Conservation (phyloP, 2,113 vertebrate species). For the Reinhardtius hippoglossoides region DNA sequence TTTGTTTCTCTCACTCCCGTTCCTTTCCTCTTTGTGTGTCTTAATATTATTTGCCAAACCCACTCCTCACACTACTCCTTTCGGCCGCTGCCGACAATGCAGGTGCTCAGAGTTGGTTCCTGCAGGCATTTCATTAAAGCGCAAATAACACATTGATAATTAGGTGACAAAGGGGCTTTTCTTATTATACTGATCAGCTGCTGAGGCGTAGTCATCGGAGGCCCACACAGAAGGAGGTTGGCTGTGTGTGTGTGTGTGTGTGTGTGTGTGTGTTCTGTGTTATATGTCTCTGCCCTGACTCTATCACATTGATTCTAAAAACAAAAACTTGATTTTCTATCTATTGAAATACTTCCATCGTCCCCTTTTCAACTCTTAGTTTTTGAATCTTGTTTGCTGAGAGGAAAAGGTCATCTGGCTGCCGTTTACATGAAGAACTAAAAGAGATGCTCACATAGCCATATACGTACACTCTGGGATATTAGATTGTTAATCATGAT, state of each 20-base stretch:
- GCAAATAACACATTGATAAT: slow-evolving; percentile 85
- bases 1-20: not conserved
- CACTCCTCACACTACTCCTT: slow-evolving; percentile 46
- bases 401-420: slow-evolving; percentile 16
- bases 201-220: slow-evolving; percentile 69
- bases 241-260: not conserved
- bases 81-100: slow-evolving; percentile 44
- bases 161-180: slow-evolving; percentile 77
- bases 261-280: not conserved
- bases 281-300: not conserved
- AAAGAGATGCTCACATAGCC: slow-evolving; percentile 14
- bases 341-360: not conserved
- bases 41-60: slow-evolving; percentile 61
- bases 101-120: slow-evolving; percentile 62
- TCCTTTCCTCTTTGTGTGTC: slow-evolving; percentile 29
- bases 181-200: slow-evolving; percentile 81
- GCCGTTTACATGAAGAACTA: slow-evolving; percentile 7
- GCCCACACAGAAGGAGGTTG: slow-evolving; percentile 52
- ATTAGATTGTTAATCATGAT: slow-evolving; percentile 39
- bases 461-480: slow-evolving; percentile 12
- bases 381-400: slow-evolving; percentile 23
- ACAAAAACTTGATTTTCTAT: not conserved
- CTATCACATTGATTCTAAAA: slow-evolving; percentile 16
- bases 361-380: slow-evolving; percentile 21
- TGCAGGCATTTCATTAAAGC: slow-evolving; percentile 81